Evolutionary conservation across 2,888 invertebrate species (phyloP).

Genomic region (Ctena decussata): DNA sequence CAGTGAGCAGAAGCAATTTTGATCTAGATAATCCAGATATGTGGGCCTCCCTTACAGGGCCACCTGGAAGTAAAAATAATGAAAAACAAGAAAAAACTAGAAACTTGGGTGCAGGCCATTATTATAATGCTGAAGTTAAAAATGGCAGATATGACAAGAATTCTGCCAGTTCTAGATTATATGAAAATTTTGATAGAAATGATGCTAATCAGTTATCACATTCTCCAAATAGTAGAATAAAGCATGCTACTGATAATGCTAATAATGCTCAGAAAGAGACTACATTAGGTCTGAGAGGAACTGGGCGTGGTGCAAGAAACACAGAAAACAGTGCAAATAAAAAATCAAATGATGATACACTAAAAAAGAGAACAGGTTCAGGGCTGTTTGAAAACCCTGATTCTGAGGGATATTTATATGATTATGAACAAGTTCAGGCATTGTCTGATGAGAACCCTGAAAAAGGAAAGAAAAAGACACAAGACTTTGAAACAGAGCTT

Average conservation of each 20-base stretch:
- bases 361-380: slow-evolving; percentile 41
- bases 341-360: slow-evolving; percentile 18
- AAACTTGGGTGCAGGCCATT: not conserved
- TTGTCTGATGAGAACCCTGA: slow-evolving; percentile 42
- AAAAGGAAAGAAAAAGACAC: slow-evolving; percentile 29
- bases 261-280: slow-evolving; percentile 25
- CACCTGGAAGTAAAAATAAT: not conserved
- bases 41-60: slow-evolving; percentile 48
- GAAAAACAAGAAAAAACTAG: not conserved
- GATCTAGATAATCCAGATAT: slow-evolving; percentile 59
- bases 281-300: slow-evolving; percentile 40
- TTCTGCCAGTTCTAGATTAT: slow-evolving; percentile 31
- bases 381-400: slow-evolving; percentile 71
- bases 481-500: slow-evolving; percentile 63
- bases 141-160: slow-evolving; percentile 13
- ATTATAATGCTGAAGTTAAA: slow-evolving; percentile 15
- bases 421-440: slow-evolving; percentile 68
- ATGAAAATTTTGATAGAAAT: slow-evolving; percentile 41
- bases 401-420: slow-evolving; percentile 71
- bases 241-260: not conserved
- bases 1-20: slow-evolving; percentile 58
- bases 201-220: slow-evolving; percentile 50
- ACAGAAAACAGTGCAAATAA: slow-evolving; percentile 2
- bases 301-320: slow-evolving; percentile 16
- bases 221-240: slow-evolving; percentile 46